Evolutionary conservation across 1,140 invertebrate genomes (phyloP).

Genomic region (Lasioglossum baleicum): DNA sequence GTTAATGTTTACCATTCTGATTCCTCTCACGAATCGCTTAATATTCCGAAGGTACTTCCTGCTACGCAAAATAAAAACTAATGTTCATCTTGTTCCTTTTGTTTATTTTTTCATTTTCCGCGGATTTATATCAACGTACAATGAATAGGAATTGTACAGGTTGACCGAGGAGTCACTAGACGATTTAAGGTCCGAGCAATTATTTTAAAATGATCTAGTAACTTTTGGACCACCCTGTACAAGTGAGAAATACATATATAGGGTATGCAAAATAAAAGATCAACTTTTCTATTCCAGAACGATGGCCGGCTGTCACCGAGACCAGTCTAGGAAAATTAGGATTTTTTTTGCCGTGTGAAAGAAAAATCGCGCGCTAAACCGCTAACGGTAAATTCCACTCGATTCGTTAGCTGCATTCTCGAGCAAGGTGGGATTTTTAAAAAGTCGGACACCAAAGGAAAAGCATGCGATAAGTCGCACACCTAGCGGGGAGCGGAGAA

Average conservation of each 20-base stretch:
- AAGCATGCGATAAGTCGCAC: slow-evolving; percentile 33
- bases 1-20: slow-evolving; percentile 21
- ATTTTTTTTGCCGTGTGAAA: not conserved
- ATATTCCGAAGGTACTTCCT: not conserved
- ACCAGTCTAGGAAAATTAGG: too few relatives aligned
- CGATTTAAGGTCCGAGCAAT: too few relatives aligned
- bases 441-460: slow-evolving; percentile 29
- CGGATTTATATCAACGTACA: too few relatives aligned
- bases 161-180: too few relatives aligned
- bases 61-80: not conserved
- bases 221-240: too few relatives aligned
- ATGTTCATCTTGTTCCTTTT: not conserved
- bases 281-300: too few relatives aligned
- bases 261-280: too few relatives aligned
- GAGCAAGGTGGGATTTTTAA: slow-evolving; percentile 33
- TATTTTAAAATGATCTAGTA: too few relatives aligned
- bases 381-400: slow-evolving; percentile 31
- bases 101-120: not conserved
- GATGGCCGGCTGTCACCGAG: too few relatives aligned
- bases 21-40: not conserved
- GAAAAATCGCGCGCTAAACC: not conserved
- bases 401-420: slow-evolving; percentile 40
- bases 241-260: too few relatives aligned
- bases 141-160: too few relatives aligned
- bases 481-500: slow-evolving; percentile 34